These are phyloP conservation scores for Anas platyrhynchos DNA, from an alignment of 2,113 vertebrate species.

Conservation along the genomic window DNA sequence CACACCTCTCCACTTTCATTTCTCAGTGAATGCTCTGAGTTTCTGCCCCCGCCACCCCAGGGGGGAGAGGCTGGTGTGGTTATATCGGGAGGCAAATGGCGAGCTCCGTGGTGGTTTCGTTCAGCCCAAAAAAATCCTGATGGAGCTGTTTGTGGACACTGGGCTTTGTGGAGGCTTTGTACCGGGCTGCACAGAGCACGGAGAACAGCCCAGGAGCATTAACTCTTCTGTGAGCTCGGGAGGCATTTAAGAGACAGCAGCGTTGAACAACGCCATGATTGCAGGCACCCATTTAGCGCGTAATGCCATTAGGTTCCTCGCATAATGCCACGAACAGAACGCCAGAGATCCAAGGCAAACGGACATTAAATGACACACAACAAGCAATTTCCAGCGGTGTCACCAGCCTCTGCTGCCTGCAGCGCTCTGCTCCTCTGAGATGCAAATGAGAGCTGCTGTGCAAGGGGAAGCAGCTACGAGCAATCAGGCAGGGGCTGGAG, in stretches of 20 bases:
- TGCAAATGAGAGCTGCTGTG: neutral
- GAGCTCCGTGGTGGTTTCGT: neutral
- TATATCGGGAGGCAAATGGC: neutral
- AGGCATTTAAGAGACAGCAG: neutral
- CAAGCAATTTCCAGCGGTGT: neutral
- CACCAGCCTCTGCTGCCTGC: neutral
- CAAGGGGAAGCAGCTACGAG: neutral
- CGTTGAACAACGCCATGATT: accelerated
- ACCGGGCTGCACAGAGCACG: neutral
- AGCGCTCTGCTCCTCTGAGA: neutral
- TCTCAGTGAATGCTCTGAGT: too few relatives aligned
- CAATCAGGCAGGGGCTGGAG: neutral
- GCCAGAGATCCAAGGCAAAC: accelerated
- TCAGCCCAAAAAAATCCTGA: too few relatives aligned
- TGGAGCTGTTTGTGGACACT: accelerated
- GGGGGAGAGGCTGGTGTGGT: too few relatives aligned
- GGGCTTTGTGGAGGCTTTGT: accelerated
- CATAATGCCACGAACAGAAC: accelerated
- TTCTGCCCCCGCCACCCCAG: too few relatives aligned
- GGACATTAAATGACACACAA: accelerated
- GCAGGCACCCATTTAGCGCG: accelerated
- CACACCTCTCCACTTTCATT: too few relatives aligned
- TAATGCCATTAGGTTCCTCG: accelerated
- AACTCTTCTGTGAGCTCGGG: accelerated
- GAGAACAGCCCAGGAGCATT: neutral